Conservation (phyloP, 2,797 vertebrate genomes). For the Sebastes melanostomus region DNA sequence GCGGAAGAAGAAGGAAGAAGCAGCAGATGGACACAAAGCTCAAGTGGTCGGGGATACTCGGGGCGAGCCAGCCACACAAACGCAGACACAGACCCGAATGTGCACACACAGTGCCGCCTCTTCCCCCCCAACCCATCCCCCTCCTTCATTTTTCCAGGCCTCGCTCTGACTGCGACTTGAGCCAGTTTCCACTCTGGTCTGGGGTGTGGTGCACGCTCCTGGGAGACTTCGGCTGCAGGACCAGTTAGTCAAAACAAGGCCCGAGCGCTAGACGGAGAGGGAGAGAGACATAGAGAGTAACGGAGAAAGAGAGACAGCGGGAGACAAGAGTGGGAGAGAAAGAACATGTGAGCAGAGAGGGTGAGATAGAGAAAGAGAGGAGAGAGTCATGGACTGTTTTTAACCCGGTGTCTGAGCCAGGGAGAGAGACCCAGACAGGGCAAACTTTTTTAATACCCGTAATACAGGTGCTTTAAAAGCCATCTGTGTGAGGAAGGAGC, state of each 20-base stretch:
- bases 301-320: neutral
- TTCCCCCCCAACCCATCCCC: neutral
- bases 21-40: constrained; percentile 40
- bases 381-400: constrained; percentile 51
- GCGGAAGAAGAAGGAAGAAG: constrained; percentile 35
- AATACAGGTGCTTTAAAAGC: constrained; percentile 76
- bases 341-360: constrained; percentile 25
- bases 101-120: constrained; percentile 49
- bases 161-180: constrained; percentile 72
- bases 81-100: constrained; percentile 51
- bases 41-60: constrained; percentile 23
- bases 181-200: constrained; percentile 83
- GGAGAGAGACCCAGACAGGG: constrained; percentile 66
- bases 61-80: constrained; percentile 39
- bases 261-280: constrained; percentile 54
- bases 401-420: constrained; percentile 60
- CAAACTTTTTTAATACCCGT: constrained; percentile 66
- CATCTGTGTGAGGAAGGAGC: constrained; percentile 59
- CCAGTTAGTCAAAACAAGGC: constrained; percentile 84
- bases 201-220: constrained; percentile 83
- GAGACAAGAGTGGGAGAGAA: constrained; percentile 32
- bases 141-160: constrained; percentile 77
- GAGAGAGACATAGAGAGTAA: neutral
- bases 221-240: constrained; percentile 79
- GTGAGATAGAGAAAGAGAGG: constrained; percentile 29